Conservation (phyloP, 2,888 invertebrate genomes). For the Papilio elwesi region DNA sequence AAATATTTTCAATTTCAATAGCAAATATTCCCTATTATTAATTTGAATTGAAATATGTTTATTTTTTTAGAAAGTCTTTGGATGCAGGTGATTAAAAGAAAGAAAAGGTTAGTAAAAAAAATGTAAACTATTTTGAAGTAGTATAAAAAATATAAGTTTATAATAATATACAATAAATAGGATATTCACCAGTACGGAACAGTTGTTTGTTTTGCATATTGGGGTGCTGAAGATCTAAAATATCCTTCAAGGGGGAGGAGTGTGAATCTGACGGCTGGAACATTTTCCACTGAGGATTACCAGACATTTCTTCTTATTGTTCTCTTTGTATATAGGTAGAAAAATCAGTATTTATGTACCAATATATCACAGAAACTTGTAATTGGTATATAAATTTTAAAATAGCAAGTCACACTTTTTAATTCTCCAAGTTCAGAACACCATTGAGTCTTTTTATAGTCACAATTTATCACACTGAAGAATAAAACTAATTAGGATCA, state of each 20-base stretch:
- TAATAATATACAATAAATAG: conserved; percentile 26
- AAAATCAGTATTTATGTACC: conserved; percentile 70
- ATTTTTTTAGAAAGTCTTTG: background rate
- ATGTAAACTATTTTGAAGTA: conserved; percentile 2
- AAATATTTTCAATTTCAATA: too few species aligned
- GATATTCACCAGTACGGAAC: conserved; percentile 83
- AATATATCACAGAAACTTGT: conserved; percentile 81
- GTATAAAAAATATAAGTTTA: conserved; percentile 4
- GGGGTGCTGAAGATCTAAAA: conserved; percentile 88
- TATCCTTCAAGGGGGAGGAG: conserved; percentile 92
- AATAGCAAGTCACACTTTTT: conserved; percentile 77
- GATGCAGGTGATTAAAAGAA: background rate
- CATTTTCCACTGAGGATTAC: conserved; percentile 94
- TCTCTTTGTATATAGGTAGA: conserved; percentile 78
- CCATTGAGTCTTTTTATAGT: conserved; percentile 64
- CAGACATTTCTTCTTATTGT: conserved; percentile 86
- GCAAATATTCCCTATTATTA: background rate
- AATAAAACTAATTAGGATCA: conserved; percentile 79
- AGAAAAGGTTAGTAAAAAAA: background rate
- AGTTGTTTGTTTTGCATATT: conserved; percentile 79
- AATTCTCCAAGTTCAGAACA: conserved; percentile 71
- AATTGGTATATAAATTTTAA: conserved; percentile 61
- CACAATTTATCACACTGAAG: conserved; percentile 73
- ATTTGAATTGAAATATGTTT: background rate
- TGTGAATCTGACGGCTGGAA: conserved; percentile 95